phyloP scores from a whole-genome alignment of 2,888 invertebrate genomes.

The Synanthedon tipuliformis region DNA sequence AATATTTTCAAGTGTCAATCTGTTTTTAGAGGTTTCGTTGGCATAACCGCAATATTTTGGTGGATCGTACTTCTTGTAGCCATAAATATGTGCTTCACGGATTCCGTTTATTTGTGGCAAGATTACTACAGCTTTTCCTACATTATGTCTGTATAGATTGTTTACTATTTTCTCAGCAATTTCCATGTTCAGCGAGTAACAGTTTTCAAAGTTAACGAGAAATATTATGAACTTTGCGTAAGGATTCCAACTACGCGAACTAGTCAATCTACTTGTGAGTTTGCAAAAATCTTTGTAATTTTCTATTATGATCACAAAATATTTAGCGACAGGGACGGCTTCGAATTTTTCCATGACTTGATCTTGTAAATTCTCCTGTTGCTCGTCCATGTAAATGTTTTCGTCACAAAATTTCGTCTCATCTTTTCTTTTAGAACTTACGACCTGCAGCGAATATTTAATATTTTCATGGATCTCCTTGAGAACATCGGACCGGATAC shows the following conservation, averaged over 20 bases:
- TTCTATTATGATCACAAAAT: conserved; percentile 40
- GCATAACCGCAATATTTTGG: conserved; percentile 46
- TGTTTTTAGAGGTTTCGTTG: conserved; percentile 37
- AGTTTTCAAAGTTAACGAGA: conserved; percentile 23
- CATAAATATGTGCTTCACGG: conserved; percentile 34
- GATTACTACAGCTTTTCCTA: conserved; percentile 32
- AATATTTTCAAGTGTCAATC: conserved; percentile 31
- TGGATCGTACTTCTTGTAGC: conserved; percentile 51
- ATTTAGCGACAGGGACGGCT: conserved; percentile 28
- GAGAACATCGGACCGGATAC: conserved; percentile 27
- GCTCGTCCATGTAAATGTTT: conserved; percentile 2
- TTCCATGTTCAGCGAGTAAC: conserved; percentile 14
- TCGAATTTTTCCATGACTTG: conserved; percentile 19
- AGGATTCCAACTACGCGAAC: conserved; percentile 50
- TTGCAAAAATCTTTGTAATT: conserved; percentile 30
- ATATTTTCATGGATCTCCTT: conserved; percentile 23
- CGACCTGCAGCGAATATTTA: conserved; percentile 27
- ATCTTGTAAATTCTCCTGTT: background rate
- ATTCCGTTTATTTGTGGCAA: conserved; percentile 29
- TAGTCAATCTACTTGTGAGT: conserved; percentile 28
- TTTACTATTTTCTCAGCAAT: conserved; percentile 35
- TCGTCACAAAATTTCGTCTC: conserved; percentile 22
- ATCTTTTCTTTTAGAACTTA: conserved; percentile 20
- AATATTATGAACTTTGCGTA: conserved; percentile 41
- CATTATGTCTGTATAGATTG: conserved; percentile 42